Base-by-base conservation (phyloP, 2,113 vertebrate genomes). In the Gymnarchus niloticus region DNA sequence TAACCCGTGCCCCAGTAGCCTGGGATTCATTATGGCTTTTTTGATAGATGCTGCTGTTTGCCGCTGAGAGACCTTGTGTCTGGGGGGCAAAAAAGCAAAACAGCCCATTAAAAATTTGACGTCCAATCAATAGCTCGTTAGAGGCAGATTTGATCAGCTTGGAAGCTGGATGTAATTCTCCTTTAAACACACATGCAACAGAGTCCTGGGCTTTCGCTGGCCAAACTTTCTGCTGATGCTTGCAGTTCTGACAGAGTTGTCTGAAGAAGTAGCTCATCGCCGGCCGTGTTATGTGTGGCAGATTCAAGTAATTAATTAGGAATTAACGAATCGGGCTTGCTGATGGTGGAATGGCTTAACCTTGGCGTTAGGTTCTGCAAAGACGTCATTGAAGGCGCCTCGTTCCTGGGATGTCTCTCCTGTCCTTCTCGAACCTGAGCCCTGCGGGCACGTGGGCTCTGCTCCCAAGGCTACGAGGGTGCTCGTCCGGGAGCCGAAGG, bases 111-210 rank as follows among this genome's bases (percentile, higher is more conserved):
- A 25, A 86, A 85, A 80, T 2, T 1, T 44, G 28, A 81, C 52
- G 87, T 83, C 48, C 4, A 85, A 87, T 90, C 83, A 23, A 91
- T 91, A 82, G 85, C 86, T 88, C 12, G 28, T 88, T 88, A 87
- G 48, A 59, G 23, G 59, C 37, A 23, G 3, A 3, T 84, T 76
- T 87, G 86, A 88, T 85, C 83, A 88, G 73, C 44, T 84, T 56
- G 7, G 21, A 17, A 65, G 46, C 41, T 61, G 61, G 86, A 81
- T 23, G 54, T 41, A 14, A 85, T 80, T 78, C 61, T 41, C n/a
- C 52, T 28, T 41, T 59, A 80, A 86, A 85, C 48, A 37, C 14
- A 25, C 37, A 25, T 56, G 28, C 56, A 56, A 83, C 33, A 14
- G 12, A 56, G 12, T 33, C 12, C n/a, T 25, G 23, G 46, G 46